Percentiles rank a stretch among this genome's conserved stretches.
Conservation (phyloP, 2,888 invertebrate species). For the Bembecia ichneumoniformis region DNA sequence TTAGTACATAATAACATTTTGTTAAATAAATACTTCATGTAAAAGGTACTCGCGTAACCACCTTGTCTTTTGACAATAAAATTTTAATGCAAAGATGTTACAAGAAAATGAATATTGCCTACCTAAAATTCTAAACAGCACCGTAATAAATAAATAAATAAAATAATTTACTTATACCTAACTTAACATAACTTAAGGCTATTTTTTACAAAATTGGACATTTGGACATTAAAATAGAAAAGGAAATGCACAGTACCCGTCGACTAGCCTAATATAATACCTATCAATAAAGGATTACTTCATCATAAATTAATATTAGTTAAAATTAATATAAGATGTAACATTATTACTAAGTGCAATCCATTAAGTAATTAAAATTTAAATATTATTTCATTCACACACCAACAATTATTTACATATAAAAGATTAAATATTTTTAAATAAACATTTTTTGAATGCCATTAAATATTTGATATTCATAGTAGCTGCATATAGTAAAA, state of each 20-base stretch:
- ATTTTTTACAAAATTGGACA: constrained; percentile 67
- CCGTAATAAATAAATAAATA: constrained; percentile 32
- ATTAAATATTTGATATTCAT: constrained; percentile 13
- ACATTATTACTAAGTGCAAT: constrained; percentile 35
- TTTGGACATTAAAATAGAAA: constrained; percentile 33
- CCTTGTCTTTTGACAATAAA: constrained; percentile 38
- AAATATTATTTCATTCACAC: background rate
- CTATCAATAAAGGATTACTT: constrained; percentile 16
- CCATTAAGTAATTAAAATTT: constrained; percentile 19
- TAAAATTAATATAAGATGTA: constrained; percentile 14
- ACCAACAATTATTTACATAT: background rate
- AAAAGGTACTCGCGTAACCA: constrained; percentile 71
- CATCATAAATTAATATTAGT: constrained; percentile 9
- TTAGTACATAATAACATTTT: constrained; percentile 8
- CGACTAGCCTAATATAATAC: constrained; percentile 51
- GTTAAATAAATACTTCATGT: constrained; percentile 15
- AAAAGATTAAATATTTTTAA: background rate
- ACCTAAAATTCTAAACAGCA: constrained; percentile 43
- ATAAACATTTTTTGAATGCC: constrained; percentile 11
- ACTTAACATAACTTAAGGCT: constrained; percentile 23
- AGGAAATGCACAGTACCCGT: constrained; percentile 69
- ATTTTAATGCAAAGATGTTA: constrained; percentile 13
- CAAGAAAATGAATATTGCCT: constrained; percentile 20
- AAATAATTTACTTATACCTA: constrained; percentile 17
- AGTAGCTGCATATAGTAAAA: constrained; percentile 3